Evolutionary conservation across 2,888 invertebrate genomes (phyloP).

Genomic region (Chrysomela aeneicollis): DNA sequence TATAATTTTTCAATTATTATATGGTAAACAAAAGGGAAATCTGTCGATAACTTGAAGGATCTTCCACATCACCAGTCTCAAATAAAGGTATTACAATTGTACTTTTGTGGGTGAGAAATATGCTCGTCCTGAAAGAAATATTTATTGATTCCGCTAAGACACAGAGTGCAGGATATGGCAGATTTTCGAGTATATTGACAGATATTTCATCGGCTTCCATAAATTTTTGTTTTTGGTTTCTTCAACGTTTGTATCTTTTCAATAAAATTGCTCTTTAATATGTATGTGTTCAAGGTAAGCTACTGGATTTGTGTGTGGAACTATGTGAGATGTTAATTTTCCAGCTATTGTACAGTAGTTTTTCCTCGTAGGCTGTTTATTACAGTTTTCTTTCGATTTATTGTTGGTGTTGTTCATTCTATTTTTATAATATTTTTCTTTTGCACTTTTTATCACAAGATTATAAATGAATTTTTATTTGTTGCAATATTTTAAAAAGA

Average conservation of each 20-base stretch:
- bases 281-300: not conserved
- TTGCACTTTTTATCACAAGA: too few species aligned
- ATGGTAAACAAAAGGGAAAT: not conserved
- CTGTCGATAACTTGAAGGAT: not conserved
- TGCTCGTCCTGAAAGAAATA: not conserved
- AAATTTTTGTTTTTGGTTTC: constrained; percentile 7
- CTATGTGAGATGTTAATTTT: not conserved
- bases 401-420: not conserved
- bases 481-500: too few species aligned
- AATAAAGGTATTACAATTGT: not conserved
- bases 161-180: too few species aligned
- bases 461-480: too few species aligned
- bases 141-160: too few species aligned
- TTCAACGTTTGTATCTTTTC: not conserved
- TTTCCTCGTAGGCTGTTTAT: not conserved
- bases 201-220: too few species aligned
- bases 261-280: not conserved
- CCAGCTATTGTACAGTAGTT: not conserved
- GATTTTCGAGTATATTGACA: too few species aligned
- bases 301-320: not conserved
- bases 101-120: not conserved
- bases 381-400: not conserved
- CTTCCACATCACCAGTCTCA: not conserved
- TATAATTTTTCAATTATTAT: not conserved
- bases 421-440: too few species aligned